Conservation (phyloP, 2,797 vertebrate genomes). For the Poecilia wingei region DNA sequence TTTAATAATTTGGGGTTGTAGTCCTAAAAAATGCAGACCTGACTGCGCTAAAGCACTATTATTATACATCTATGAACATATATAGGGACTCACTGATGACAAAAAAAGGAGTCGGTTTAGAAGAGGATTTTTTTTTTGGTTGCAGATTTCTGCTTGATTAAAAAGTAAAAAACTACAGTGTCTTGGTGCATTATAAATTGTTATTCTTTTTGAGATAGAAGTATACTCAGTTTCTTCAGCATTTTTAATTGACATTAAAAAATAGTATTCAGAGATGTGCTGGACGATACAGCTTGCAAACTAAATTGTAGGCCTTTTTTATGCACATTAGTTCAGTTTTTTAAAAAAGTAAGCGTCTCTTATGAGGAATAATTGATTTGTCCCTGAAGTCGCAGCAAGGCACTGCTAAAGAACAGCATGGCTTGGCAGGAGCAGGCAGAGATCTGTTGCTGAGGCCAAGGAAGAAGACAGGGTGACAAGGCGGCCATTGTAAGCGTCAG, state of each 20-base stretch:
- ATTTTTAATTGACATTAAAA: background rate
- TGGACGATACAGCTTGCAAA: background rate
- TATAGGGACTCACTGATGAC: background rate
- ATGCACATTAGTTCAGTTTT: background rate
- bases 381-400: constrained; percentile 17
- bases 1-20: background rate
- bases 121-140: background rate
- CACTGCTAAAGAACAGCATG: constrained; percentile 45
- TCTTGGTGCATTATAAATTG: background rate
- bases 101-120: background rate
- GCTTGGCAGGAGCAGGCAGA: constrained; percentile 54
- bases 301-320: background rate
- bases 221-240: background rate
- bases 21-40: background rate
- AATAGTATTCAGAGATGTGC: background rate
- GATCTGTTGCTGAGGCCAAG: constrained; percentile 47
- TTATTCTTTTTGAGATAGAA: background rate
- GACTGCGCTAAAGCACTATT: background rate
- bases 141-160: background rate
- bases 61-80: background rate
- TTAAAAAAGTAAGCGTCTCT: background rate
- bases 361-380: constrained; percentile 5
- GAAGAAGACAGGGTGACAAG: constrained; percentile 66
- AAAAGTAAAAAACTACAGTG: background rate
- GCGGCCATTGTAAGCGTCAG: constrained; percentile 68